These are phyloP conservation scores for Theretra japonica DNA, from an alignment of 2,888 invertebrate species.

Conservation along the genomic window DNA sequence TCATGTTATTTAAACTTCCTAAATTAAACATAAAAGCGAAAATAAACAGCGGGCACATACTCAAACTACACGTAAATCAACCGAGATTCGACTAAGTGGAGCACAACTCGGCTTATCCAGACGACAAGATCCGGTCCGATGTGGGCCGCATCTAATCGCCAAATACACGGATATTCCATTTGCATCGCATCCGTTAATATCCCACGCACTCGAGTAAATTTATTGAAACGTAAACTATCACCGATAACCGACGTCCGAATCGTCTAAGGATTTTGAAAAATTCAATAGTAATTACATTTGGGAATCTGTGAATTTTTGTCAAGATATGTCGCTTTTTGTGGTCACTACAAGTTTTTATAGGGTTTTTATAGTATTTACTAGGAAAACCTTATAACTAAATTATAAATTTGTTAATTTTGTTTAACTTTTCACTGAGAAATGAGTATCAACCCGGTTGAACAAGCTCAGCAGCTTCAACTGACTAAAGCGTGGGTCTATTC, in stretches of 20 bases:
- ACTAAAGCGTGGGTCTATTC: too few species aligned
- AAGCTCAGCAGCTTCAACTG: too few species aligned
- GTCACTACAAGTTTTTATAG: too few species aligned
- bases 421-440: too few species aligned
- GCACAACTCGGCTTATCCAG: constrained; percentile 61
- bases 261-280: background rate
- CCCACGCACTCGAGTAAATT: constrained; percentile 49
- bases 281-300: background rate
- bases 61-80: constrained; percentile 43
- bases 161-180: constrained; percentile 72
- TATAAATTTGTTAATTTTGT: too few species aligned
- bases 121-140: constrained; percentile 61
- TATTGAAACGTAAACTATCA: constrained; percentile 51
- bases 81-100: constrained; percentile 50
- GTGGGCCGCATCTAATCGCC: constrained; percentile 63
- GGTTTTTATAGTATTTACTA: too few species aligned
- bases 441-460: too few species aligned
- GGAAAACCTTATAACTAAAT: too few species aligned
- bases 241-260: constrained; percentile 21
- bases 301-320: background rate
- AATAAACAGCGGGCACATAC: constrained; percentile 11
- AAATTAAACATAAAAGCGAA: background rate
- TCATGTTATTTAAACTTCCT: too few species aligned
- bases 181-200: constrained; percentile 63
- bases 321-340: too few species aligned